A percentile compares a stretch with the other conserved stretches of the same genome.
Evolutionary conservation across 2,113 vertebrate species (phyloP).

Genomic region (Macaca nemestrina): DNA sequence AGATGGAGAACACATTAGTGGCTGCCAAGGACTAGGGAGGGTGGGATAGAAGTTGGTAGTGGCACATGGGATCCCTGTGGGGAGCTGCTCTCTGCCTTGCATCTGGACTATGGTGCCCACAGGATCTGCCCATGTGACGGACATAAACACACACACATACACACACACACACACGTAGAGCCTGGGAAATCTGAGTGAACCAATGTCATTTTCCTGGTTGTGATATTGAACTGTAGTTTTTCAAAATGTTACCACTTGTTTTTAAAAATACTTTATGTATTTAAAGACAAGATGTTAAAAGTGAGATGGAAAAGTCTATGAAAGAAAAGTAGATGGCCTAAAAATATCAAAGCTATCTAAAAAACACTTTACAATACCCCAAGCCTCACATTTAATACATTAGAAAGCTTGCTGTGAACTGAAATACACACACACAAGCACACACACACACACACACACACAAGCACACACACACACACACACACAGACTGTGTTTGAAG

Average conservation of each 20-base stretch:
- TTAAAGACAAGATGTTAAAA: not conserved
- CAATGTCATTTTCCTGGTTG: not conserved
- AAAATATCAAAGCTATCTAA: not conserved
- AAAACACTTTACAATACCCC: not conserved
- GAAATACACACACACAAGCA: not conserved
- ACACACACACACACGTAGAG: not conserved
- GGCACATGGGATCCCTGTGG: not conserved
- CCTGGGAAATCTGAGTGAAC: not conserved
- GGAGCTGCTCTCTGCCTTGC: not conserved
- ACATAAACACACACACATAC: not conserved
- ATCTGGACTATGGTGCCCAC: not conserved
- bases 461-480: not conserved
- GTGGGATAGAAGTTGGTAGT: rapidly evolving
- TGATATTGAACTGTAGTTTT: not conserved
- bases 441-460: not conserved
- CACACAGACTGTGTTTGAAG: not conserved
- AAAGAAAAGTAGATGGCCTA: not conserved
- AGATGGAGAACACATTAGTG: not conserved
- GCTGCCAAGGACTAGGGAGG: not conserved
- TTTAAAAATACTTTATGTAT: not conserved
- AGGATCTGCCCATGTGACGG: not conserved
- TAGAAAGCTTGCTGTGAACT: not conserved
- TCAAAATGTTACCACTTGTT: not conserved
- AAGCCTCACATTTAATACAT: not conserved
- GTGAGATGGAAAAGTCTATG: not conserved